Percentiles rank a stretch among this genome's conserved stretches.
Conservation (phyloP, 2,113 vertebrate species). For the Myiozetetes cayanensis region DNA sequence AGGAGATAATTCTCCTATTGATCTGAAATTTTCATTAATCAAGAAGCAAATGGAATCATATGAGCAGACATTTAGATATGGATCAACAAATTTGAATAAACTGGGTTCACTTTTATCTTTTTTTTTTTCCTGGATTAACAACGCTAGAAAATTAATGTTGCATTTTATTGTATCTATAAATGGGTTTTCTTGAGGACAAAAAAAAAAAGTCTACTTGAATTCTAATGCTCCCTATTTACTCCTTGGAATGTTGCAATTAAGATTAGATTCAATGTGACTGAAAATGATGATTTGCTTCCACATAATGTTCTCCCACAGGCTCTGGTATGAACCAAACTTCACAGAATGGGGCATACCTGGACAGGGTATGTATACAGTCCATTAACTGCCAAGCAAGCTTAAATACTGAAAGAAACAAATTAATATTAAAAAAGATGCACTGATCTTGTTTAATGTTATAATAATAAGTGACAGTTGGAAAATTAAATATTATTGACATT, state of each 20-base stretch:
- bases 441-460: not conserved
- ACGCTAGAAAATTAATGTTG: not conserved
- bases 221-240: conserved; percentile 7
- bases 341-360: conserved; percentile 36
- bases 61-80: conserved; percentile 7
- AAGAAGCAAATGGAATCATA: conserved; percentile 34
- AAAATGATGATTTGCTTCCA: conserved; percentile 19
- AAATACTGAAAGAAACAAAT: not conserved
- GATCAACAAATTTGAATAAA: conserved; percentile 40
- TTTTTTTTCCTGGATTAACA: not conserved
- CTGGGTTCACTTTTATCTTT: not conserved
- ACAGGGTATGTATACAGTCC: conserved; percentile 53
- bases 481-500: not conserved
- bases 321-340: not conserved
- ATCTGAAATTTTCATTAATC: conserved; percentile 35
- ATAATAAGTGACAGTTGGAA: not conserved
- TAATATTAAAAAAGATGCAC: not conserved
- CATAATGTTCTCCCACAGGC: conserved; percentile 61
- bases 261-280: not conserved
- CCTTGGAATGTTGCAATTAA: conserved; percentile 12
- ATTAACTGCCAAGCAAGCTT: not conserved
- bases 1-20: conserved; percentile 18
- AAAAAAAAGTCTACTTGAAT: conserved; percentile 1
- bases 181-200: not conserved
- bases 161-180: conserved; percentile 14